Percentiles rank a stretch among this genome's conserved stretches.
phyloP scores from a whole-genome alignment of 1,140 invertebrate genomes.

The Brachionus rubens region DNA sequence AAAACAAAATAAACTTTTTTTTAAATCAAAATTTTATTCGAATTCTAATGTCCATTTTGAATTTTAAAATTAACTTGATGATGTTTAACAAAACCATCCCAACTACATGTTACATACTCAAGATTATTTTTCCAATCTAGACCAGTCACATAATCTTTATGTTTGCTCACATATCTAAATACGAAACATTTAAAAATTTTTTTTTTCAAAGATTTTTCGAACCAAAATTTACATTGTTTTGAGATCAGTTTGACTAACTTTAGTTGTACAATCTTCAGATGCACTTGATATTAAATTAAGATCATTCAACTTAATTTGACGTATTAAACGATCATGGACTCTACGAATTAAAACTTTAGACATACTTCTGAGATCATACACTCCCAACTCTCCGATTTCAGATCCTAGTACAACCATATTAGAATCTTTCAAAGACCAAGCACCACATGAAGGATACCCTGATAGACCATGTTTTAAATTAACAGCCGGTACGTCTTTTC shows the following conservation, averaged over 20 bases:
- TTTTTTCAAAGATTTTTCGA: not conserved
- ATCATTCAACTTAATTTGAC: slow-evolving; percentile 5
- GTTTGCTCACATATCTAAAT: slow-evolving; percentile 12
- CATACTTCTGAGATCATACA: slow-evolving; percentile 29
- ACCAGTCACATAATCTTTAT: slow-evolving; percentile 34
- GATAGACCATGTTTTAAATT: slow-evolving; percentile 6
- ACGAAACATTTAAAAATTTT: not conserved
- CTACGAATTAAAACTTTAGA: not conserved
- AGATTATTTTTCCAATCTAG: not conserved
- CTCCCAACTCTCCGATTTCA: not conserved
- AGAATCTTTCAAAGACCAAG: not conserved
- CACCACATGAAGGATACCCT: not conserved
- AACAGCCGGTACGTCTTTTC: slow-evolving; percentile 20
- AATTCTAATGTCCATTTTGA: slow-evolving; percentile 11
- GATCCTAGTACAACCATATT: not conserved
- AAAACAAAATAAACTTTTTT: not conserved
- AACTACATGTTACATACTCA: slow-evolving; percentile 22
- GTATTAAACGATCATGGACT: slow-evolving; percentile 11
- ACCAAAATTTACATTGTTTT: not conserved
- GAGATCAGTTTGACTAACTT: not conserved
- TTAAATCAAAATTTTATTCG: not conserved
- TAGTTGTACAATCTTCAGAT: slow-evolving; percentile 9
- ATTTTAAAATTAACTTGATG: slow-evolving; percentile 19
- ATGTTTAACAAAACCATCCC: slow-evolving; percentile 21
- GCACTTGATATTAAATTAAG: not conserved